Conservation (phyloP, 2,888 invertebrate species). For the Athalia rosae region DNA sequence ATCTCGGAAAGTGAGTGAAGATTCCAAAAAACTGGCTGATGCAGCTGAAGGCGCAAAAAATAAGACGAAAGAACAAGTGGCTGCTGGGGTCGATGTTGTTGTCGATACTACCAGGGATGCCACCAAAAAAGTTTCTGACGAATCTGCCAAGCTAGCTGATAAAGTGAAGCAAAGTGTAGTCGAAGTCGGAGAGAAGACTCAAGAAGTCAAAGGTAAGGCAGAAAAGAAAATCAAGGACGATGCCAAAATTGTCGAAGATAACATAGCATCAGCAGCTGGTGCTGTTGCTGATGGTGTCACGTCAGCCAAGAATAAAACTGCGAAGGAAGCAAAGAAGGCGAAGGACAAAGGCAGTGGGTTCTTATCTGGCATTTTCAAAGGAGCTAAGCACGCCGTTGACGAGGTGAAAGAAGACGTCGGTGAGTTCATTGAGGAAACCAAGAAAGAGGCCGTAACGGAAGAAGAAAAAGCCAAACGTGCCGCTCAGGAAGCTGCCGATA, state of each 20-base stretch:
- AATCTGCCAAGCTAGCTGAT: slow-evolving; percentile 38
- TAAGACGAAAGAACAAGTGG: slow-evolving; percentile 56
- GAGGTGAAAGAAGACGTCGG: slow-evolving; percentile 57
- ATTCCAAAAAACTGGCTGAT: slow-evolving; percentile 74
- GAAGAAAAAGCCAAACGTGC: slow-evolving; percentile 73
- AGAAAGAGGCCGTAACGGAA: slow-evolving; percentile 71
- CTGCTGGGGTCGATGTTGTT: slow-evolving; percentile 16
- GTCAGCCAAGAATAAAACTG: slow-evolving; percentile 46
- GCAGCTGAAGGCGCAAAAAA: slow-evolving; percentile 74
- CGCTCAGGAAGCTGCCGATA: slow-evolving; percentile 73
- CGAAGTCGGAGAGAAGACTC: too few relatives aligned
- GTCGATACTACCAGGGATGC: slow-evolving; percentile 25
- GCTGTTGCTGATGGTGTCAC: slow-evolving; percentile 47
- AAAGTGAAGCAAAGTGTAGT: slow-evolving; percentile 25
- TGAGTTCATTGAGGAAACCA: slow-evolving; percentile 58
- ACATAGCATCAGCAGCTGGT: slow-evolving; percentile 42
- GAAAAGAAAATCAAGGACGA: slow-evolving; percentile 50
- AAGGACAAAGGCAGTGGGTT: slow-evolving; percentile 51
- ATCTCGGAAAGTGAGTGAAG: slow-evolving; percentile 72
- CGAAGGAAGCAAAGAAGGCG: slow-evolving; percentile 71
- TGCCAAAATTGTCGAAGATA: slow-evolving; percentile 43
- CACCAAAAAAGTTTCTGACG: slow-evolving; percentile 18
- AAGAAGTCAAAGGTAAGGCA: slow-evolving; percentile 57
- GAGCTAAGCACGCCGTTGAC: slow-evolving; percentile 72
- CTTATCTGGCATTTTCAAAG: slow-evolving; percentile 50